Base-by-base conservation (phyloP, 2,113 vertebrate species). In the Pterocles orientalis region DNA sequence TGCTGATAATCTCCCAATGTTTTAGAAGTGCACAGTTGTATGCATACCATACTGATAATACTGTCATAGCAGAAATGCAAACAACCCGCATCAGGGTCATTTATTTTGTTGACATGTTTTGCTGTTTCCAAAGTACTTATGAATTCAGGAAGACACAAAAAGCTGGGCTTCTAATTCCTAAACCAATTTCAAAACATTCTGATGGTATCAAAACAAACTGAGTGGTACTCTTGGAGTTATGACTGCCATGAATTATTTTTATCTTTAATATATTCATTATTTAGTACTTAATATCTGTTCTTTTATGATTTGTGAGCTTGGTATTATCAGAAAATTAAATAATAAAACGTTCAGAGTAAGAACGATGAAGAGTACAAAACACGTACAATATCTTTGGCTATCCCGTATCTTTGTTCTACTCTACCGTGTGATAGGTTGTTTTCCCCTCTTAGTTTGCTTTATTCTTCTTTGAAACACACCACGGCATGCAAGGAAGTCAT, bases 171-270 rank as follows among this genome's bases (percentile, higher is more conserved):
- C 71, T 29, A 70, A 90, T 68, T 95, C 81, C 85, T 70, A 81
- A 95, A 75, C 25, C 64, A 64, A 94, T 93, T 93, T 70, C 82
- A 92, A 73, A 94, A 84, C 12, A 83, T 62, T 81, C 70, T 88
- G 90, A 94, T 90, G 58, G n/a, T 92, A 94, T 94, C 93, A 88
- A 70, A 93, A 36, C n/a, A 80, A 92, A 95, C 25, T 29, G 51
- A 90, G 90, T 0, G 1, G 54, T 36, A 79, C 34, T 61, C 58
- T 41, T 41, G 18, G 51, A 96, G 28, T 51, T 78, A 58, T 3
- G 14, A 66, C 43, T 81, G 23, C 11, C 34, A 81, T 64, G 14
- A 90, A 56, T 64, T 94, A 65, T 54, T 90, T 82, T 95, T 77
- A 94, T 80, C 78, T 93, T 77, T 86, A 82, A 85, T 64, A 51